phyloP scores from a whole-genome alignment of 2,797 vertebrate genomes.

The Phylloscopus collybita region DNA sequence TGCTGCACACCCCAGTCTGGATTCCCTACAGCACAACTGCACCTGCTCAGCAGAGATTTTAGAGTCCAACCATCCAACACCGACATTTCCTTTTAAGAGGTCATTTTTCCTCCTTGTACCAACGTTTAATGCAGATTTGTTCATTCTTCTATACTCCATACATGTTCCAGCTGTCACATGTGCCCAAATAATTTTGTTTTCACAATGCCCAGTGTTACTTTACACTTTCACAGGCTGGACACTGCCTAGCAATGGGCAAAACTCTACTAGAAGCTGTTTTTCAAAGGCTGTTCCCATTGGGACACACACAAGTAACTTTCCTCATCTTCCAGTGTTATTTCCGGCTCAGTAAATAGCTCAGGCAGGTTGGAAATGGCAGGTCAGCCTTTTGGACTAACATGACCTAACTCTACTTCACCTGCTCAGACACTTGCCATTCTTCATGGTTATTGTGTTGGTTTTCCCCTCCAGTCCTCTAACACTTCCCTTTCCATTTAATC shows the following conservation, averaged over 20 bases:
- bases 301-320: background rate
- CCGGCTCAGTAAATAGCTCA: background rate
- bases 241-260: background rate
- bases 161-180: background rate
- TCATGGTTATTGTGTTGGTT: background rate
- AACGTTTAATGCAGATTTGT: rapidly evolving
- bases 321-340: background rate
- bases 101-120: background rate
- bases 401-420: background rate
- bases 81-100: background rate
- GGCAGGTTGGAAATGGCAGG: background rate
- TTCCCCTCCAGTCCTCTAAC: background rate
- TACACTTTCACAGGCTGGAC: background rate
- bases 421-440: background rate
- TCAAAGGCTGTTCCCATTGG: background rate
- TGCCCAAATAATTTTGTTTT: background rate
- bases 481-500: background rate
- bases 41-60: background rate
- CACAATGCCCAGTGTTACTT: background rate
- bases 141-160: background rate
- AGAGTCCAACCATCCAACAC: background rate
- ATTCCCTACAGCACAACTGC: background rate
- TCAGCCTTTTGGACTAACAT: background rate
- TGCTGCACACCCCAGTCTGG: rapidly evolving
- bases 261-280: background rate